A percentile compares a stretch with the other conserved stretches of the same genome.
Evolutionary conservation across 2,113 vertebrate species (phyloP).

Genomic region (Amblyornis subalaris): DNA sequence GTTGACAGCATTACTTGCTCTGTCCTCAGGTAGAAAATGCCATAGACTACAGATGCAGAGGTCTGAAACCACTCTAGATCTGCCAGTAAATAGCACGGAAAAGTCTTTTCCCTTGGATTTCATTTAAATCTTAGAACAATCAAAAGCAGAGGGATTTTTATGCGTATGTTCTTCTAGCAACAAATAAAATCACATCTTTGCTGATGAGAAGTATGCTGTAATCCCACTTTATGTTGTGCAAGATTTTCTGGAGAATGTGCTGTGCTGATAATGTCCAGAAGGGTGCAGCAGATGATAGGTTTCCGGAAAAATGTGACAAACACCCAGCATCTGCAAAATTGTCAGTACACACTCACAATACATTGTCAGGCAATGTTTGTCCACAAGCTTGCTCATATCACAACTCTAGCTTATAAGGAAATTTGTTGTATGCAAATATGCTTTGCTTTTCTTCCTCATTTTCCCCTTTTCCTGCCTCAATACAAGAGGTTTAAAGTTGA

Average conservation of each 20-base stretch:
- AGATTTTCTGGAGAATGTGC: background rate
- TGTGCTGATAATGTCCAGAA: background rate
- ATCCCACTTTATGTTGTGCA: no score
- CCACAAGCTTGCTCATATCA: background rate
- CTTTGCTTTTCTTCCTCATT: background rate
- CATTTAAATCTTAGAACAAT: background rate
- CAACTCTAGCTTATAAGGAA: background rate
- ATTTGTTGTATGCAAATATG: background rate
- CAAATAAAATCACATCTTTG: background rate
- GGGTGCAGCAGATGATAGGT: constrained; percentile 7
- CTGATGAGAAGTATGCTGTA: background rate
- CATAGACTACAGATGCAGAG: background rate
- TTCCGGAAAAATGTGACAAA: background rate
- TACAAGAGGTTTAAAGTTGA: background rate
- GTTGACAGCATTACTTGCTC: background rate
- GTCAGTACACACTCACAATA: background rate
- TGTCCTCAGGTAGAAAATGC: background rate
- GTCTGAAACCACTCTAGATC: background rate
- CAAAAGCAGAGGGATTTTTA: background rate
- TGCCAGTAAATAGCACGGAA: background rate
- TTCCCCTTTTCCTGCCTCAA: background rate
- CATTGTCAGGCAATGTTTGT: background rate
- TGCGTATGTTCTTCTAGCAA: background rate
- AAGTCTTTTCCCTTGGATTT: background rate
- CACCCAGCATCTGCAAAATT: background rate